A percentile compares a stretch with the other conserved stretches of the same genome.
phyloP scores from a whole-genome alignment of 2,113 vertebrate species.

The Oreochromis spilurus region DNA sequence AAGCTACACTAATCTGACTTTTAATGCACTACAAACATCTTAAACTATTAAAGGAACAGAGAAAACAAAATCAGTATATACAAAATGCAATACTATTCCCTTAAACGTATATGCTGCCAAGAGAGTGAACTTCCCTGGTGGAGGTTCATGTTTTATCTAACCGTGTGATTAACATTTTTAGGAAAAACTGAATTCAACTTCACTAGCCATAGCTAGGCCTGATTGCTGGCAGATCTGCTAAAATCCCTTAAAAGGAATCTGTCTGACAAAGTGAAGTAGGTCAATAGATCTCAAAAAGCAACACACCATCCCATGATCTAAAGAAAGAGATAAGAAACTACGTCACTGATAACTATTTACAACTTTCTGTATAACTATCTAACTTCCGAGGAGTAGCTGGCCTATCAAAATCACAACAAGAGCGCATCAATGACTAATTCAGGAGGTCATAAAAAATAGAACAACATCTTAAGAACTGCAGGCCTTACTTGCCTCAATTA shows the following conservation, averaged over 20 bases:
- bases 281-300: not conserved
- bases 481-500: not conserved
- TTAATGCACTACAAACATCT: not conserved
- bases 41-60: not conserved
- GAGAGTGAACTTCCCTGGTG: not conserved
- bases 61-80: not conserved
- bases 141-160: not conserved
- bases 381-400: not conserved
- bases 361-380: not conserved
- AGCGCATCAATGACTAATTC: not conserved
- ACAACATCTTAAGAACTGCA: not conserved
- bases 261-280: not conserved
- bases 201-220: not conserved
- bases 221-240: not conserved
- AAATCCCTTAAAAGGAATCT: not conserved
- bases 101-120: not conserved
- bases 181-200: not conserved
- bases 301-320: not conserved
- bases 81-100: not conserved
- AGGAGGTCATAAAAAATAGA: not conserved
- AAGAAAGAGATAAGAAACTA: not conserved
- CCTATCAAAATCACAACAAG: not conserved
- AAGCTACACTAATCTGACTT: not conserved
- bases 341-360: not conserved
- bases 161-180: not conserved